Evolutionary conservation across 2,797 vertebrate species (phyloP).

Genomic region (Tenualosa ilisha): DNA sequence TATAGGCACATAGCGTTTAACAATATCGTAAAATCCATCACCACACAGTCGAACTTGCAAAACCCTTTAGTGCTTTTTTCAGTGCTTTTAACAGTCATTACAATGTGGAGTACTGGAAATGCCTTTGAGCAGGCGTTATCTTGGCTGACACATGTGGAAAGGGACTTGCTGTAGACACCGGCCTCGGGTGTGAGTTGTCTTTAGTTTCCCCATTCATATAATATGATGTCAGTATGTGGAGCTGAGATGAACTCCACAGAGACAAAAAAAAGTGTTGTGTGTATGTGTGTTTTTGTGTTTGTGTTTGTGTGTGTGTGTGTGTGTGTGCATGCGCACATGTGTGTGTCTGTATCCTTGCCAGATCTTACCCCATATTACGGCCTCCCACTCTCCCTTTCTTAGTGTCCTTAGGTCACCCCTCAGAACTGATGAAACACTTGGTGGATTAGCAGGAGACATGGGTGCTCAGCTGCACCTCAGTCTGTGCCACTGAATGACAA

Average conservation of each 20-base stretch:
- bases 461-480: not conserved
- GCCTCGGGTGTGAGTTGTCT: not conserved
- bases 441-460: not conserved
- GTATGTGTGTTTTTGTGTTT: not conserved
- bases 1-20: not conserved
- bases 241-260: too few relatives aligned
- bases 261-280: too few relatives aligned
- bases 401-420: not conserved
- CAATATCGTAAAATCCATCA: not conserved
- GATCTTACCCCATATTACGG: not conserved
- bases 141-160: not conserved
- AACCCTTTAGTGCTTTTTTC: not conserved
- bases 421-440: not conserved
- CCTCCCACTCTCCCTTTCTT: not conserved
- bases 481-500: not conserved
- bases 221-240: not conserved
- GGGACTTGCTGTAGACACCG: not conserved
- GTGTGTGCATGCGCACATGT: not conserved
- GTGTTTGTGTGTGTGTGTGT: not conserved
- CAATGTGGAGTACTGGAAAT: not conserved
- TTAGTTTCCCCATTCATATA: not conserved
- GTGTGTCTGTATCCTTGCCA: not conserved
- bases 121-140: constrained; percentile 10
- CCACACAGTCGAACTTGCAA: not conserved
- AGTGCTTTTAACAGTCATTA: not conserved